phyloP scores from a whole-genome alignment of 2,113 vertebrate genomes.

The Bos indicus region DNA sequence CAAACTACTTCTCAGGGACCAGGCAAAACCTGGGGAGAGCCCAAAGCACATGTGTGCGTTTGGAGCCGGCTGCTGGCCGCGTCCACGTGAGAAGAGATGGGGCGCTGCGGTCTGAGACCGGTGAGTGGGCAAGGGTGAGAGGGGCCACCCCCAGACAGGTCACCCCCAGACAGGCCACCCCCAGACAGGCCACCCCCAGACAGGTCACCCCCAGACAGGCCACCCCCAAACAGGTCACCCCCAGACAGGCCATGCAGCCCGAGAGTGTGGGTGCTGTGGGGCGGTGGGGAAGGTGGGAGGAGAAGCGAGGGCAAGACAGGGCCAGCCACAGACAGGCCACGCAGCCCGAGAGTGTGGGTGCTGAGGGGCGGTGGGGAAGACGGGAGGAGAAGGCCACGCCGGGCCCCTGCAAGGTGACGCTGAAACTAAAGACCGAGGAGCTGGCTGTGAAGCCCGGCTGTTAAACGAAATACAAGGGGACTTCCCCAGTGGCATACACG shows the following conservation, averaged over 20 bases:
- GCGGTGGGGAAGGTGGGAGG: too few species aligned
- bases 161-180: too few species aligned
- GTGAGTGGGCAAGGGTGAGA: neutral
- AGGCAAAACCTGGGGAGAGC: neutral
- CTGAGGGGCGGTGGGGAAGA: accelerated
- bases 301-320: too few species aligned
- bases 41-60: accelerated
- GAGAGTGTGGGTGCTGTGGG: too few species aligned
- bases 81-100: neutral
- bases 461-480: neutral
- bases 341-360: neutral
- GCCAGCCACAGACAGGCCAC: neutral
- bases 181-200: too few species aligned
- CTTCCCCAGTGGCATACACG: neutral
- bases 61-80: neutral
- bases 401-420: accelerated
- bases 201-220: too few species aligned
- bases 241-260: too few species aligned
- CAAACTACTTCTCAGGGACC: neutral
- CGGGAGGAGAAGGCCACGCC: neutral
- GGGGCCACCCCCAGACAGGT: too few species aligned
- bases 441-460: neutral
- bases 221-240: too few species aligned
- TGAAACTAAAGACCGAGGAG: neutral
- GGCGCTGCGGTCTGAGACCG: neutral